Conservation (phyloP, 2,797 vertebrate species). For the Poeciliopsis gracilis region DNA sequence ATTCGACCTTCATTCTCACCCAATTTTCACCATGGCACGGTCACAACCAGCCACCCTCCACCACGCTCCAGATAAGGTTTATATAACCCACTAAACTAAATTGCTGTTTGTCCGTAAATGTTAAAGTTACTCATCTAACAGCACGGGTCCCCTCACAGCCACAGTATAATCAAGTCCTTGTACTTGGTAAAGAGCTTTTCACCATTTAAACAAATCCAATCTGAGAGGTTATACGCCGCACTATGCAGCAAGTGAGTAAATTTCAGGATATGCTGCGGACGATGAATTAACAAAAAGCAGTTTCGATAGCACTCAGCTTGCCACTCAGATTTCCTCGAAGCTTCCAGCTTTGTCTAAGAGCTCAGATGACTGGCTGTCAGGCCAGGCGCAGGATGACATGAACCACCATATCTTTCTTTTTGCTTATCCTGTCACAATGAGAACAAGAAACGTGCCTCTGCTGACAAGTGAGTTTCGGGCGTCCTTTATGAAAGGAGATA, state of each 20-base stretch:
- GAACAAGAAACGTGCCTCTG: constrained; percentile 56
- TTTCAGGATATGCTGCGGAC: background rate
- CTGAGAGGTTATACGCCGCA: background rate
- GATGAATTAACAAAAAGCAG: constrained; percentile 17
- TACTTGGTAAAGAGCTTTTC: background rate
- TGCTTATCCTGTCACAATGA: constrained; percentile 64
- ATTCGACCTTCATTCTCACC: too few relatives aligned
- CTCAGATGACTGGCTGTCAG: constrained; percentile 67
- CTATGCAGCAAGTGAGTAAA: background rate
- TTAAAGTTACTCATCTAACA: background rate
- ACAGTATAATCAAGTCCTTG: background rate
- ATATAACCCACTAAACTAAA: too few relatives aligned
- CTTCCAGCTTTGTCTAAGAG: constrained; percentile 44
- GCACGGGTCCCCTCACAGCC: background rate
- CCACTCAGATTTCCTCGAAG: constrained; percentile 50
- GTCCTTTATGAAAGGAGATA: constrained; percentile 55
- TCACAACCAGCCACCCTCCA: too few relatives aligned
- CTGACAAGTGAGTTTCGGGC: constrained; percentile 56
- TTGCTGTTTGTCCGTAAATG: too few relatives aligned
- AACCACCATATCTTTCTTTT: constrained; percentile 61
- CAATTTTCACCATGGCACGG: too few relatives aligned
- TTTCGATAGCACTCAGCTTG: constrained; percentile 46
- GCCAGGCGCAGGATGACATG: constrained; percentile 60
- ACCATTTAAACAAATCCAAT: background rate
- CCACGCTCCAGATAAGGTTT: too few relatives aligned